phyloP scores from a whole-genome alignment of 2,113 vertebrate species.

The Sardina pilchardus region DNA sequence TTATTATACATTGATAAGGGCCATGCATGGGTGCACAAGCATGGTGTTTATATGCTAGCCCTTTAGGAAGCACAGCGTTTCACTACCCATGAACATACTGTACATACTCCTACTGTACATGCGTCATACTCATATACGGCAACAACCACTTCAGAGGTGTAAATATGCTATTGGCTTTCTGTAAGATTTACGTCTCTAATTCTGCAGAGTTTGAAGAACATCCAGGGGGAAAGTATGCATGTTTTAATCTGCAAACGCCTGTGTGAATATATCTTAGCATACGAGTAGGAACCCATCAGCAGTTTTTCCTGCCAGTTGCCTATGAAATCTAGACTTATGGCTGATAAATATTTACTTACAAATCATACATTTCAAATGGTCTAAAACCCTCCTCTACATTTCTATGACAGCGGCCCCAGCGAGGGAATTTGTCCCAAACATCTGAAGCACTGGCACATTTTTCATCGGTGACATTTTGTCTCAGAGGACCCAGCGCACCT shows the following conservation, averaged over 20 bases:
- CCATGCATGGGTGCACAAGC: not conserved
- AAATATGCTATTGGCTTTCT: not conserved
- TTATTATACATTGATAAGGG: not conserved
- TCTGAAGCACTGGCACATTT: too few species aligned
- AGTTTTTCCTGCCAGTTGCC: too few species aligned
- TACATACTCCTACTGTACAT: not conserved
- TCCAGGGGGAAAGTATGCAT: not conserved
- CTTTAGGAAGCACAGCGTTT: too few species aligned
- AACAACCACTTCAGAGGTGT: not conserved
- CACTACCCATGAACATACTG: not conserved
- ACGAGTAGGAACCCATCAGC: not conserved
- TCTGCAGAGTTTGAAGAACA: not conserved
- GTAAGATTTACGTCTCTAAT: too few species aligned
- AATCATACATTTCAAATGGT: too few species aligned
- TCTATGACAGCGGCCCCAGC: too few species aligned
- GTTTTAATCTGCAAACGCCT: not conserved
- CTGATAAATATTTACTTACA: too few species aligned
- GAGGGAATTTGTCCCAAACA: too few species aligned
- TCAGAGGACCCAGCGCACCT: too few species aligned
- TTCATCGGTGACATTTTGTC: too few species aligned
- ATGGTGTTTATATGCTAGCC: not conserved
- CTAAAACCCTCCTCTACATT: too few species aligned
- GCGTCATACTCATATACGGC: not conserved
- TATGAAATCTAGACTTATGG: too few species aligned
- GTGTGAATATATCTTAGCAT: not conserved